These are phyloP conservation scores for Xyrichtys novacula DNA, from an alignment of 2,797 vertebrate species.

Conservation along the genomic window DNA sequence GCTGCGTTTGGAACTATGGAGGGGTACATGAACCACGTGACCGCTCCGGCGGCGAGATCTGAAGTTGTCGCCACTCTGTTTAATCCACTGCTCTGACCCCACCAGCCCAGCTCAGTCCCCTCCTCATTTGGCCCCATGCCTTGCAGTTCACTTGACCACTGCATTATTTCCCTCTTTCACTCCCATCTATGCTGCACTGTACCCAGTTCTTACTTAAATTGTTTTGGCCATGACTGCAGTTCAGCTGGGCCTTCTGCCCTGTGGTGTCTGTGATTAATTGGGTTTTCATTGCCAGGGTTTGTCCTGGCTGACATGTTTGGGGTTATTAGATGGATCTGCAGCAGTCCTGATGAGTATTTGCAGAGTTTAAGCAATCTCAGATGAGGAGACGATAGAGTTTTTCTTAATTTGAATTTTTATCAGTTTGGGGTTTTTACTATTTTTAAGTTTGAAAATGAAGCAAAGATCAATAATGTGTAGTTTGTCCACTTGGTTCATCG, in stretches of 20 bases:
- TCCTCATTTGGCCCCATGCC: slow-evolving; percentile 37
- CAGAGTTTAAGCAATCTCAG: slow-evolving; percentile 49
- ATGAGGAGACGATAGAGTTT: slow-evolving; percentile 6
- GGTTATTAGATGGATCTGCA: slow-evolving; percentile 22
- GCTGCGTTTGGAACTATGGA: no score
- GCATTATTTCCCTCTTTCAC: slow-evolving; percentile 22
- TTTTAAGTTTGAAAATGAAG: no score
- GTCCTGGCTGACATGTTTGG: slow-evolving; percentile 56
- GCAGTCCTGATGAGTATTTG: slow-evolving; percentile 56
- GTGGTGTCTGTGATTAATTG: slow-evolving; percentile 69
- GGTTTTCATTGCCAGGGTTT: slow-evolving; percentile 69
- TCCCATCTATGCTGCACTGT: slow-evolving; percentile 18
- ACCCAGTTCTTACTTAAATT: slow-evolving; percentile 36
- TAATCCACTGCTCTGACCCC: no score
- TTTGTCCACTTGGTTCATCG: no score
- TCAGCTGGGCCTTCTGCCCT: slow-evolving; percentile 44
- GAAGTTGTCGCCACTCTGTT: no score
- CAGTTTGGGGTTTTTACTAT: no score
- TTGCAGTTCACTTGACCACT: slow-evolving; percentile 18
- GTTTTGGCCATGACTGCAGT: slow-evolving; percentile 45
- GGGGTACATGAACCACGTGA: no score
- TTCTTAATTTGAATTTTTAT: no score
- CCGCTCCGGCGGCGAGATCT: no score
- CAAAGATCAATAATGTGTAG: no score
- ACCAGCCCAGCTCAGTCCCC: slow-evolving; percentile 22